These are phyloP conservation scores for Drosophila borborema DNA, from an alignment of 2,888 invertebrate genomes.

Conservation along the genomic window DNA sequence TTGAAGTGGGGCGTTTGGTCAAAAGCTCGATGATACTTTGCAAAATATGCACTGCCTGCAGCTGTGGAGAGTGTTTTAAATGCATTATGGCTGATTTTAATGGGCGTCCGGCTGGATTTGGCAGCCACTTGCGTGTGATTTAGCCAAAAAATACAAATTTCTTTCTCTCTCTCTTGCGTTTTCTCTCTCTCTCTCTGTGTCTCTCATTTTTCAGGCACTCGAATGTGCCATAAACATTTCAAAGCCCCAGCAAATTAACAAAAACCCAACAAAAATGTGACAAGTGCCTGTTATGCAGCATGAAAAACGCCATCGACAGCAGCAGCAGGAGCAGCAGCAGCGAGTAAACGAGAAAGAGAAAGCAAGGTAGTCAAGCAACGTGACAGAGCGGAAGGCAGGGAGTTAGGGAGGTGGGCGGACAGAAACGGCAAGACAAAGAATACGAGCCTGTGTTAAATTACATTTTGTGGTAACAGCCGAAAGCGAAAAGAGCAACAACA, in stretches of 20 bases:
- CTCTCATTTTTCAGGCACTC: constrained; percentile 23
- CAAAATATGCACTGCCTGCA: background rate
- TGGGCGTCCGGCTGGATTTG: constrained; percentile 22
- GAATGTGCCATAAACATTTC: constrained; percentile 44
- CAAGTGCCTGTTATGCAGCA: constrained; percentile 32
- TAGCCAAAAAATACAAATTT: constrained; percentile 12
- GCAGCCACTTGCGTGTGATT: constrained; percentile 24
- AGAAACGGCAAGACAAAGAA: constrained; percentile 3
- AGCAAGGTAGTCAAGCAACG: background rate
- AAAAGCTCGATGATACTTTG: background rate
- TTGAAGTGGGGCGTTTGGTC: background rate
- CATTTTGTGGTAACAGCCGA: constrained; percentile 31
- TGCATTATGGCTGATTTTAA: constrained; percentile 25
- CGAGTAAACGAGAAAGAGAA: background rate
- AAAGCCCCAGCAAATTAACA: constrained; percentile 36
- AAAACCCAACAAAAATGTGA: constrained; percentile 33
- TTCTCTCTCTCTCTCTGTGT: background rate
- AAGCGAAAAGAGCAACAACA: constrained; percentile 19
- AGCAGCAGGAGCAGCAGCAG: background rate
- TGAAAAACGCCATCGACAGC: constrained; percentile 15
- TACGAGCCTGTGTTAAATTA: constrained; percentile 30
- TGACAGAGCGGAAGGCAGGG: background rate
- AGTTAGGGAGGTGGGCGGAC: background rate
- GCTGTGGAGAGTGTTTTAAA: constrained; percentile 1
- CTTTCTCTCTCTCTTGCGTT: background rate